Base-by-base conservation (phyloP, 2,888 invertebrate genomes). In the Leptothorax acervorum region DNA sequence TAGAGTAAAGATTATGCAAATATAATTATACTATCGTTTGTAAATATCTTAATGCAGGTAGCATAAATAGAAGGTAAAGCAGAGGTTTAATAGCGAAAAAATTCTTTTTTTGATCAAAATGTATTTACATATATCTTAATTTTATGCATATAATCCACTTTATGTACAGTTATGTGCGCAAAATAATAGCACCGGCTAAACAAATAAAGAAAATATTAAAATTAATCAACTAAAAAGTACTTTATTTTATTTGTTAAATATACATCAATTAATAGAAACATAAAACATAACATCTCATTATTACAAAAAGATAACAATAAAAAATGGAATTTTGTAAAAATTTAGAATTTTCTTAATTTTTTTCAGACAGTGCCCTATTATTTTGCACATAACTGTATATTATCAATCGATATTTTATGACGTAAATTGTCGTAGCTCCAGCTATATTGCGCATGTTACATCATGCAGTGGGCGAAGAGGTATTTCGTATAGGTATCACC, bases 361-460 rank as follows among this genome's bases (percentile, higher is more conserved):
- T n/a, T n/a, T n/a, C n/a, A n/a, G n/a, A n/a, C n/a, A n/a, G n/a
- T n/a, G n/a, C n/a, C n/a, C n/a, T n/a, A n/a, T n/a, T n/a, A n/a
- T n/a, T n/a, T n/a, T n/a, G n/a, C n/a, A n/a, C n/a, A n/a, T n/a
- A n/a, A n/a, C n/a, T n/a, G 6, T 31, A 18, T 31, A 60, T 60
- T 31, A 60, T 31, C 18, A 60, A 31, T 31, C 6, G 5, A 15
- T 39, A 3, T 8, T 55, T 23, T 15, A 55, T 39, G n/a, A 6
- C 8, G 45, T 31, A 11, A 8, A 12, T 23, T 35, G 4, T 85
- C 62, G 15, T 53, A 87, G 87, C 85, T 3, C n/a, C 96, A 0
- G 94, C 95, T 3, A 92, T 96, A 2, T 95, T 96, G 57, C 93
- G 96, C 53, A 96, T 96, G 96, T 95, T 96, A 93, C 93, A 95